Conservation (phyloP, 2,888 invertebrate species). For the Dinocampus coccinellae region DNA sequence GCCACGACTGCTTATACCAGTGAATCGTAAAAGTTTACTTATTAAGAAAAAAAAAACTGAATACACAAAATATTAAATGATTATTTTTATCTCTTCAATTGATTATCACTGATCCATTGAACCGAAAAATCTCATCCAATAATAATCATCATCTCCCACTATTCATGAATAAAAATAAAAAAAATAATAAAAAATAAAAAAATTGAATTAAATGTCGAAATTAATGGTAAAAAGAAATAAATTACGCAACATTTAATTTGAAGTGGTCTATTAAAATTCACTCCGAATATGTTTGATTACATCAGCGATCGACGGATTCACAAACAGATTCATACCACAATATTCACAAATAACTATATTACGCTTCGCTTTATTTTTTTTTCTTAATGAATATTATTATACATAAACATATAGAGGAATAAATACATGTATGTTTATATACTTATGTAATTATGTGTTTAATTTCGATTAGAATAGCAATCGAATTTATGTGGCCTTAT, state of each 20-base stretch:
- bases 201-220: neutral
- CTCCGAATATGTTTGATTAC: constrained; percentile 65
- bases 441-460: constrained; percentile 33
- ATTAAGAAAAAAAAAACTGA: too few relatives aligned
- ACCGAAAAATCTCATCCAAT: too few relatives aligned
- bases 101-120: too few relatives aligned
- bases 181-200: too few relatives aligned
- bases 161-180: too few relatives aligned
- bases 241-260: constrained; percentile 45
- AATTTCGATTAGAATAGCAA: constrained; percentile 26
- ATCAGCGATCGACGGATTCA: constrained; percentile 64
- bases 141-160: too few relatives aligned
- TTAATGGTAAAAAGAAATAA: neutral
- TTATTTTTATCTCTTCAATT: too few relatives aligned
- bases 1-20: constrained; percentile 88
- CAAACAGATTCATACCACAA: constrained; percentile 62
- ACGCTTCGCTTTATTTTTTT: constrained; percentile 52
- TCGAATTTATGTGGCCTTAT: constrained; percentile 15
- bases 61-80: too few relatives aligned
- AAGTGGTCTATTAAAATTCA: constrained; percentile 66
- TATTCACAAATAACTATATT: constrained; percentile 58
- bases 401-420: constrained; percentile 44
- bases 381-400: constrained; percentile 41
- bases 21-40: too few relatives aligned
- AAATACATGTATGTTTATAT: constrained; percentile 2